Base-by-base conservation (phyloP, 2,797 vertebrate species). In the Gallinago solitaria region DNA sequence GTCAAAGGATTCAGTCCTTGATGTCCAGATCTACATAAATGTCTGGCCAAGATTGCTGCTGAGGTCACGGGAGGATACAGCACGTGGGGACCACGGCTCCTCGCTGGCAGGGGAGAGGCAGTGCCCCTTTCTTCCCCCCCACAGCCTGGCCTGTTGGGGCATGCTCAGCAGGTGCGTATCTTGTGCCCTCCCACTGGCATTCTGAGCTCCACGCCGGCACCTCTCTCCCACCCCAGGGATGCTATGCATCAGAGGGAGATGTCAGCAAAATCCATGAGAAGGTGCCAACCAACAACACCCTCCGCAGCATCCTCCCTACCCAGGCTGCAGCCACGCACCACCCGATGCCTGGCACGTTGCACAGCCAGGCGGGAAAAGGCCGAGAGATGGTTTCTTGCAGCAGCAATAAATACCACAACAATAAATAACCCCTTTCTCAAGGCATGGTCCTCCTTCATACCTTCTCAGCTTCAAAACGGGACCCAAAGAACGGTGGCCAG, bases 211-310 rank as follows among this genome's bases (percentile, higher is more conserved):
- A 45, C 71, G 60, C 43, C 12, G 10, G 85, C 85, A 91, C 83
- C 61, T 88, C 54, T 94, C 90, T 95, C 80, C 57, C 76, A 65
- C 86, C 48, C 78, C 3, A 1, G 65, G 90, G 90, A 93, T 82
- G 73, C 91, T 90, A 90, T 45, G 60, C 83, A 71, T 89, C 82
- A 79, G 64, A 93, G 71, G 68, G 75, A 94, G 48, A 71, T 3
- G 32, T 59, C 79, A 50, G 92, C 64, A 70, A 74, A 90, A 78
- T 27, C 94, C 90, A 65, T 75, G 95, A 69, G 83, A 90, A 91
- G 85, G 53, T 78, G 90, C 94, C 91, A 94, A 56, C 48, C 68
- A 41, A 56, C 85, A 86, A 71, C 82, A 83, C 93, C 89, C 71
- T 57, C 77, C 0, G 3, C 86, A 63, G 89, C 86, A 81, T 73